phyloP scores from a whole-genome alignment of 2,113 vertebrate species.

The Puffinus mauretanicus region DNA sequence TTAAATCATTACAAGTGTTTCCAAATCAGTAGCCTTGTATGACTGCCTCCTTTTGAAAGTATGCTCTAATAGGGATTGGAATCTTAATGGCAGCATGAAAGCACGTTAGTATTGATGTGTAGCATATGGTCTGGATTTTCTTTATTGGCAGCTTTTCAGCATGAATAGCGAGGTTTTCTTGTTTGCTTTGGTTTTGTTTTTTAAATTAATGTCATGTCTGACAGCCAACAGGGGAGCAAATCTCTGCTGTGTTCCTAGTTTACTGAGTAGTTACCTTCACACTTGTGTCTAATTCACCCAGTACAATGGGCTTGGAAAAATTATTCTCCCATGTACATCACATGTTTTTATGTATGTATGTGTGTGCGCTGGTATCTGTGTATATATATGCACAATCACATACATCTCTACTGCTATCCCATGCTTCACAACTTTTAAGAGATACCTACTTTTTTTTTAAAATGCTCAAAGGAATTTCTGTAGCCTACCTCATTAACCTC shows the following conservation, averaged over 20 bases:
- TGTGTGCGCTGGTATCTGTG: not conserved
- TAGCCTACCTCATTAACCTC: not conserved
- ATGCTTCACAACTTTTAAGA: not conserved
- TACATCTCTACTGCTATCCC: not conserved
- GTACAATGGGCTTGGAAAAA: not conserved
- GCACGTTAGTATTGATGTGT: conserved; percentile 15
- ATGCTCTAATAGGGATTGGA: conserved; percentile 11
- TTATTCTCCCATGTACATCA: not conserved
- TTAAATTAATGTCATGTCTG: not conserved
- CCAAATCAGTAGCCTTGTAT: conserved; percentile 14
- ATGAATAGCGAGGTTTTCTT: not conserved
- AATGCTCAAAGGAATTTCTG: not conserved
- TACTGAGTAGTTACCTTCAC: not conserved
- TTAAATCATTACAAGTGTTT: conserved; percentile 46
- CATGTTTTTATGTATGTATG: not conserved
- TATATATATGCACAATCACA: not conserved
- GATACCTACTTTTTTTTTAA: not conserved
- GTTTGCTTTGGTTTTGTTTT: conserved; percentile 19
- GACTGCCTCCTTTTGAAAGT: conserved; percentile 21
- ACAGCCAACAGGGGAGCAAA: not conserved
- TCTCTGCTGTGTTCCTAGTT: not conserved
- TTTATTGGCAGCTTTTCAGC: conserved; percentile 15
- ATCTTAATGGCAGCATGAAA: conserved; percentile 47
- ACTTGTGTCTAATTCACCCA: not conserved
- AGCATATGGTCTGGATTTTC: conserved; percentile 18